These are phyloP conservation scores for Drosophila aff. DNA, from an alignment of 1,140 invertebrate genomes.

Conservation along the genomic window DNA sequence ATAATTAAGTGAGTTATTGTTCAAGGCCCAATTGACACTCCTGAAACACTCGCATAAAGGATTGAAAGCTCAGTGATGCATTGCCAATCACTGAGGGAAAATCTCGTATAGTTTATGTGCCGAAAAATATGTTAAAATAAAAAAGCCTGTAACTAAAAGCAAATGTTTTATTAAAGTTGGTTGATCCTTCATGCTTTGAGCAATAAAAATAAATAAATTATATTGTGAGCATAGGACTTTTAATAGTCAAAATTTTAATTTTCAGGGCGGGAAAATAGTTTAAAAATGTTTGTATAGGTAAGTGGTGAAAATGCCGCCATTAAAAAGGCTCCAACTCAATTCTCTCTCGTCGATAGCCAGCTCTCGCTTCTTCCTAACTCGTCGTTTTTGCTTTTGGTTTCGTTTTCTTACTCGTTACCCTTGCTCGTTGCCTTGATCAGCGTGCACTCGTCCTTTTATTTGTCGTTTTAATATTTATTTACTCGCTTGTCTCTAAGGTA, in stretches of 20 bases:
- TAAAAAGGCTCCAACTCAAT: neutral
- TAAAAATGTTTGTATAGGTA: neutral
- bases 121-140: too few relatives aligned
- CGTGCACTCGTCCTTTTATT: neutral
- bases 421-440: neutral
- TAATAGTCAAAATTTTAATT: too few relatives aligned
- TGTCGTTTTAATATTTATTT: neutral
- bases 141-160: too few relatives aligned
- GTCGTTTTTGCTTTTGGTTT: neutral
- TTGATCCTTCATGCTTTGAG: neutral
- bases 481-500: neutral
- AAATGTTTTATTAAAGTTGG: neutral
- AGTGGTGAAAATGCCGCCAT: neutral
- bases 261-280: too few relatives aligned
- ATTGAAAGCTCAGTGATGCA: constrained; percentile 39
- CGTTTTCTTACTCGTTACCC: neutral
- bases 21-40: constrained; percentile 57
- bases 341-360: neutral
- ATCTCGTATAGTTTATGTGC: too few relatives aligned
- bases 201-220: neutral
- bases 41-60: constrained; percentile 10
- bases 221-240: neutral
- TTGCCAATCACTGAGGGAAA: constrained; percentile 8
- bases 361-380: neutral
- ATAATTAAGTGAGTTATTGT: constrained; percentile 68